Percentiles rank a stretch among this genome's conserved stretches.
Conservation (phyloP, 2,888 invertebrate genomes). For the Drosophila mulleri region DNA sequence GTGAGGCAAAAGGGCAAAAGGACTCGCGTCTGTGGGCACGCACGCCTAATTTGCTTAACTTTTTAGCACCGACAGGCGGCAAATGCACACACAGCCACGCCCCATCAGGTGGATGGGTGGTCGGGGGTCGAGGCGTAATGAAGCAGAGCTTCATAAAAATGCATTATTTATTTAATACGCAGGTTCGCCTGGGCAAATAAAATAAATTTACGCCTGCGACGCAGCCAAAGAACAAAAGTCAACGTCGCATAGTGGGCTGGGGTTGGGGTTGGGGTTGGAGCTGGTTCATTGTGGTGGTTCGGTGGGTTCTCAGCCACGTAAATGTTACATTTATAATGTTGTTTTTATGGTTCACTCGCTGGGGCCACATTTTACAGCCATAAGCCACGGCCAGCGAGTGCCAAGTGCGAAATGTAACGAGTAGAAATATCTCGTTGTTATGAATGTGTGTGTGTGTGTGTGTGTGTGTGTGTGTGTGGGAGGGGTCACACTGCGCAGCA, state of each 20-base stretch:
- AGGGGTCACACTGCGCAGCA: background rate
- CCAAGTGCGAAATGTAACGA: slow-evolving; percentile 21
- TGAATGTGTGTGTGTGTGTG: too few species aligned
- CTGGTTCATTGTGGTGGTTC: too few species aligned
- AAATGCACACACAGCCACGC: slow-evolving; percentile 9
- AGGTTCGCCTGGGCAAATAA: slow-evolving; percentile 63
- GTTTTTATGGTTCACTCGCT: slow-evolving; percentile 73
- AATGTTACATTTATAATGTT: slow-evolving; percentile 77
- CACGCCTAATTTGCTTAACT: slow-evolving; percentile 78
- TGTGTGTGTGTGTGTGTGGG: background rate
- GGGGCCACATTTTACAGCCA: slow-evolving; percentile 61
- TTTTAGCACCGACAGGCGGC: slow-evolving; percentile 69
- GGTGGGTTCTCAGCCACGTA: slow-evolving; percentile 53
- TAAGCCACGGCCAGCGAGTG: slow-evolving; percentile 16
- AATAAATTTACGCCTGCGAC: slow-evolving; percentile 76
- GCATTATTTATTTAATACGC: slow-evolving; percentile 80
- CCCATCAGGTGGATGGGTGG: background rate
- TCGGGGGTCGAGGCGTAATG: slow-evolving; percentile 53
- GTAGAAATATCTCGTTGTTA: background rate
- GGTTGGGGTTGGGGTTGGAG: too few species aligned
- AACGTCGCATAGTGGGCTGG: slow-evolving; percentile 27
- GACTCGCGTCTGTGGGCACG: slow-evolving; percentile 62
- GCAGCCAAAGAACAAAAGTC: slow-evolving; percentile 59
- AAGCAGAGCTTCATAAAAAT: slow-evolving; percentile 79
- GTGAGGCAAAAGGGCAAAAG: slow-evolving; percentile 31